These are phyloP conservation scores for Nothobranchius kuhntae DNA, from an alignment of 2,113 vertebrate species.

Conservation along the genomic window DNA sequence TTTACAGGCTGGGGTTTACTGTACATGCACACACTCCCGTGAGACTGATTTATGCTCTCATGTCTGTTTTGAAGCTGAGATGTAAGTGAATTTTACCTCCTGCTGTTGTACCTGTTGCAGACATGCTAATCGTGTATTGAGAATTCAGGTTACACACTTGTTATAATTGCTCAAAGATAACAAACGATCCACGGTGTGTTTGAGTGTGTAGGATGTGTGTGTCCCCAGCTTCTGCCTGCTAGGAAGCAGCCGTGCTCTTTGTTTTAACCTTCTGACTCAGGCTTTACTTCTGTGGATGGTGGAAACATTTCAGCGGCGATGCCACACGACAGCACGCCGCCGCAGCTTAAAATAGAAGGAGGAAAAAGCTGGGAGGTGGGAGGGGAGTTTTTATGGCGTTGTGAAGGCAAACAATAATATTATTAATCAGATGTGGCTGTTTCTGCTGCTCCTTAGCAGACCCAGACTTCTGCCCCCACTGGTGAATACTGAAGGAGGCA, in stretches of 20 bases:
- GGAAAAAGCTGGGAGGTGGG: constrained; percentile 7
- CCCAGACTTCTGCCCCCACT: constrained; percentile 69
- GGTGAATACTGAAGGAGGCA: constrained; percentile 59
- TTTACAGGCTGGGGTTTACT: constrained; percentile 49
- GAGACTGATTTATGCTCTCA: constrained; percentile 55
- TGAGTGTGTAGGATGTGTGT: constrained; percentile 7
- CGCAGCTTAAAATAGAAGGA: constrained; percentile 57
- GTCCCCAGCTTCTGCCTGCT: constrained; percentile 30
- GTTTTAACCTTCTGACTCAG: constrained; percentile 65
- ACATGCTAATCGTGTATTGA: constrained; percentile 65
- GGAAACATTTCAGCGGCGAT: constrained; percentile 58
- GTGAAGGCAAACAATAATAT: constrained; percentile 77
- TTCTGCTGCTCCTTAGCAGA: constrained; percentile 71
- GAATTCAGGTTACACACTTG: constrained; percentile 43
- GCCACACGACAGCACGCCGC: constrained; percentile 58
- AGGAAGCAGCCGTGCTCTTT: constrained; percentile 43
- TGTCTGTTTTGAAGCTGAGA: constrained; percentile 58
- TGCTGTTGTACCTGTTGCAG: constrained; percentile 63
- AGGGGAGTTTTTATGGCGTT: constrained; percentile 44
- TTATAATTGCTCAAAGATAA: constrained; percentile 50
- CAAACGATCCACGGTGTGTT: constrained; percentile 9
- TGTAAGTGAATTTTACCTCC: constrained; percentile 50
- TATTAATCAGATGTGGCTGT: constrained; percentile 82
- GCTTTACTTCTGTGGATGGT: constrained; percentile 67
- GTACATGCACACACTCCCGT: constrained; percentile 49